These are phyloP conservation scores for Riparia riparia DNA, from an alignment of 2,113 vertebrate genomes.

Conservation along the genomic window DNA sequence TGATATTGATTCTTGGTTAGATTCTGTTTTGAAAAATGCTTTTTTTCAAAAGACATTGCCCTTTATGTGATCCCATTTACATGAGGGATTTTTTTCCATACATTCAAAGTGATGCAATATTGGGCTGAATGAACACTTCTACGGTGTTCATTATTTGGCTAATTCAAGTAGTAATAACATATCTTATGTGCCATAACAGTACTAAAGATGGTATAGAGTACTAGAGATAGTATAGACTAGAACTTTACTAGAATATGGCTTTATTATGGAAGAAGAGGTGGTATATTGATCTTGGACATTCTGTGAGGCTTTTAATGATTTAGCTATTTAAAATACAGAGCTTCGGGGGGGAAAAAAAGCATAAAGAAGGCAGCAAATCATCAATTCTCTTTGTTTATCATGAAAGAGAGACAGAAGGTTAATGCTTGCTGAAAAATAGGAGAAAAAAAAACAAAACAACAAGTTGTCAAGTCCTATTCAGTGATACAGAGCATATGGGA, in stretches of 20 bases:
- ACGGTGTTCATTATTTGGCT: conserved; percentile 64
- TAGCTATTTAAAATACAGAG: not conserved
- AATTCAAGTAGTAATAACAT: conserved; percentile 75
- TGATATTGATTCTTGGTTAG: conserved; percentile 68
- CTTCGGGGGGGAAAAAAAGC: not conserved
- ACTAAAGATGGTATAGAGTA: conserved; percentile 44
- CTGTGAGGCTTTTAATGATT: not conserved
- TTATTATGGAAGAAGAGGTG: not conserved
- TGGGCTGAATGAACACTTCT: conserved; percentile 69
- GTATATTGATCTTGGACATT: conserved; percentile 8
- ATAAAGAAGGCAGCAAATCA: not conserved
- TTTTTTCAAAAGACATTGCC: conserved; percentile 73
- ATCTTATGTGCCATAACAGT: conserved; percentile 43
- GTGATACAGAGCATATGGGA: not conserved
- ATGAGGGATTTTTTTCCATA: conserved; percentile 50
- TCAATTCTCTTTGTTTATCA: not conserved
- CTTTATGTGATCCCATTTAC: conserved; percentile 69
- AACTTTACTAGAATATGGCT: conserved; percentile 43
- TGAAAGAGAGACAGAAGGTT: not conserved
- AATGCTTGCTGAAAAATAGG: not conserved
- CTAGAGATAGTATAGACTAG: conserved; percentile 53
- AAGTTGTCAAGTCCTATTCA: not conserved
- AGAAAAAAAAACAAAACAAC: not conserved
- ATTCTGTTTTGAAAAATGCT: conserved; percentile 62
- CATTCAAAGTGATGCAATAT: conserved; percentile 16